Base-by-base conservation (phyloP, 23 tunicate genomes). In the Aplidium turbinatum region DNA sequence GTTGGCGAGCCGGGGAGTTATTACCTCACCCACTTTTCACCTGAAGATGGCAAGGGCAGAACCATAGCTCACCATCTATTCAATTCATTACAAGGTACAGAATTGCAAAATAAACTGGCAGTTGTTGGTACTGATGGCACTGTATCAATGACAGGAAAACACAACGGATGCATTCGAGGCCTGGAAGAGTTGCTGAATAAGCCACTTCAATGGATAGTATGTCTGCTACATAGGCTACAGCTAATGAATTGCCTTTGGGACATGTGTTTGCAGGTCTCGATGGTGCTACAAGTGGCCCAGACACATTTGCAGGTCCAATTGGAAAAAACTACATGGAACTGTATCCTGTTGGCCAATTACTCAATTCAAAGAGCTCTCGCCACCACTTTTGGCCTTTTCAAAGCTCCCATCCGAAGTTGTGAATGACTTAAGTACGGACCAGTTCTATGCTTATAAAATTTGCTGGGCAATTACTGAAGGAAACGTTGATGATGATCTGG, bases 381-480 rank as follows among this genome's bases (percentile, higher is more conserved):
- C 39, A n/a, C 75, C 61, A 7, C 38, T 34, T 39, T 29, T 23
- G 6, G 4, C 22, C 33, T 68, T 38, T 35, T 61, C 75, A 33
- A 26, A 38, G 16, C 19, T 68, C 3, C 75, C 75, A 9, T 23
- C 21, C 9, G 24, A 25, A 19, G 61, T 39, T 39, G 33, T 68
- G 4, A 29, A 68, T 24, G 75, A 68, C 23, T n/a, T 68, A 21
- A 68, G 75, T 68, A 68, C 75, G 18, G 75, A 68, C 21, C 75
- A 68, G 39, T 34, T 38, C 13, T 68, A 38, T n/a, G 61, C 75
- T 7, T 68, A 68, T 31, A 39, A n/a, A 68, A 68, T 68, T 7
- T 68, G 75, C 22, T 25, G 47, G 33, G 70, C 70, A 4, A 39
- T 63, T 20, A 25, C 29, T 16, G 4, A 6, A 7, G 70, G 70